Evolutionary conservation across 2,888 invertebrate species (phyloP), one percentile per base, ranked within the genome.

Genomic region (Rosalia funebris): DNA sequence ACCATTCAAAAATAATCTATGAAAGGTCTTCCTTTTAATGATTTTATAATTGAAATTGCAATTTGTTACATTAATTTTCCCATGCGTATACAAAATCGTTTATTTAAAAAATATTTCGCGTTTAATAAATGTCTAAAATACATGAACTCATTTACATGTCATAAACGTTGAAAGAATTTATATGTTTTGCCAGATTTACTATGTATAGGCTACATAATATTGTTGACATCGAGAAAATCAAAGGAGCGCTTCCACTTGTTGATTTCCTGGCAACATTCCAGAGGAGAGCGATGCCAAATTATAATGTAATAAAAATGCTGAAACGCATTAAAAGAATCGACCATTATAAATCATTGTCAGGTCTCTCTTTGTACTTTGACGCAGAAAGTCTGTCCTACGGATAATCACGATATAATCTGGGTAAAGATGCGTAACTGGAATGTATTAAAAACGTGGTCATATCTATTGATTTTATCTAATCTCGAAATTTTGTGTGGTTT

Each of bases 391-490:
- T 25, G 25, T 25, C 11, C 10, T 3, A 34, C 34, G 11, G 34
- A 2, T 34, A 34, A 34, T n/a, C 11, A 34, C 34, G 5, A 3
- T 34, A n/a, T 34, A n/a, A 34, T 34, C 7, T 34, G 11, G 7
- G 34, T 7, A n/a, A 34, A 34, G 10, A n/a, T 7, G 34, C 10
- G 34, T 25, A 9, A 25, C 2, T 34, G 2, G 34, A 2, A 2
- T 11, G 5, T 34, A 34, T 34, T 34, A 34, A 34, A 34, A 34
- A 34, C 10, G 11, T 11, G 11, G 34, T 34, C 34, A 11, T 34
- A n/a, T 34, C 11, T 34, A 34, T 34, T 34, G 34, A 34, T 34
- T 34, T 34, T 34, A 34, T 34, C 34, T 34, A 34, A 34, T 34
- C 34, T 34, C 2, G 11, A 34, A 3, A n/a, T 34, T 34, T 11